Evolutionary conservation across 1,140 invertebrate genomes (phyloP), one percentile per base, ranked within the genome.

Genomic region (Magallana angulata): DNA sequence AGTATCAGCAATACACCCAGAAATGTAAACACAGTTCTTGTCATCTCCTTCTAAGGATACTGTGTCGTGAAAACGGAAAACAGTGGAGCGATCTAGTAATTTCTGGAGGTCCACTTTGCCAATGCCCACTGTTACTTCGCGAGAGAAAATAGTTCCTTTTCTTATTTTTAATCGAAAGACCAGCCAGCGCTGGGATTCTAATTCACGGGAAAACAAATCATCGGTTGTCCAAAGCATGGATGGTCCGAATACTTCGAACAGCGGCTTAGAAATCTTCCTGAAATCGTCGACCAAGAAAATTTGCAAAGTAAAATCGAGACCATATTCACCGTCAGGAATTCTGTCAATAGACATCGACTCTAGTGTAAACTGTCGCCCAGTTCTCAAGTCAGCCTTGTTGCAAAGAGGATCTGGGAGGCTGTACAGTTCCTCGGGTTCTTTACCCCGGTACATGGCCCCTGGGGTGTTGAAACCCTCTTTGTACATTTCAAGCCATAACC

Each of bases 381-480:
- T 57, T 30, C 56, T 57, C 5, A 48, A n/a, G 1, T 18, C 16
- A 0, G 14, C 36, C 18, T 18, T 8, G 36, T 84, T 18, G 36
- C 56, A 2, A 0, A 60, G 8, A 7, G 82, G 4, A 60, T 9
- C 30, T 62, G 16, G 14, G 16, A 57, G 9, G 24, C 16, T 36
- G 60, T 57, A 57, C 48, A 68, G 9, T 71, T 84, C 14, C 9
- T 16, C 36, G 48, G 92, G 92, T 18, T 91, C 91, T 16, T 89
- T 89, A 18, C 94, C 94, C 30, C 94, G 88, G 86, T 92, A 95
- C 94, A 95, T 95, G 5, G 93, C 93, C 56, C 94, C 94, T 88
- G 89, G 91, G 64, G 91, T 86, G 11, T 91, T 87, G 85, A 93
- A 94, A 9, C 85, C 89, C 71, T 94, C 92, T 68, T 91, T 87